Base-by-base conservation (phyloP, 1,140 invertebrate species). In the Ceratitis capitata region DNA sequence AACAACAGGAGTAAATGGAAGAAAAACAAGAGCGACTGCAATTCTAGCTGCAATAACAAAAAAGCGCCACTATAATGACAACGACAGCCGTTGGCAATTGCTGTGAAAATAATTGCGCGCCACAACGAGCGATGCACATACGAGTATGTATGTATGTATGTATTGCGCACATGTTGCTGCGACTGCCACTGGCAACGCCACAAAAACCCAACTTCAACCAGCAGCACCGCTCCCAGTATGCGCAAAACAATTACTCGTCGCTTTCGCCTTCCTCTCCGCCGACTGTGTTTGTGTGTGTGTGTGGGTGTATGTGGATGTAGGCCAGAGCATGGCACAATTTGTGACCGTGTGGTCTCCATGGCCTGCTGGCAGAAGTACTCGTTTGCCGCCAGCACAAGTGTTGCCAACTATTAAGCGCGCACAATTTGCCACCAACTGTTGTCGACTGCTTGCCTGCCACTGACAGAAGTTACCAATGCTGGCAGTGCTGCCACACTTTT, bases 351-450 rank as follows among this genome's bases (percentile, higher is more conserved):
- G 39, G 32, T 3, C 42, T 23, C 39, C 64, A 10, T 19, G 10
- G 39, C 42, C 69, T 23, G n/a, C 14, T 39, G 51, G 4, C 51
- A n/a, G n/a, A 19, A 56, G 51, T 23, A n/a, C 14, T n/a, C 69
- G 69, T 12, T 78, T 45, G 35, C 69, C 10, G 39, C 69, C 39
- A 78, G n/a, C 82, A 83, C 82, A 83, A 32, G 85, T 83, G 85
- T 84, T 74, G 29, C 56, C 58, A 85, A 85, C 58, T 53, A 84
- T 85, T 85, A 74, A 85, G 82, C 85, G 78, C 53, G 82, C 64
- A 61, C 58, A 84, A 85, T 84, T 85, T 85, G 82, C 82, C 58
- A 58, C 58, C 82, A 85, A 85, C 82, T 85, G 85, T 82, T 56
- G 58, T 85, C 49, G 85, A 51, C 82, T 51, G 82, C 82, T 56